Conservation (phyloP, 2,113 vertebrate species). For the Glaucomys volans region DNA sequence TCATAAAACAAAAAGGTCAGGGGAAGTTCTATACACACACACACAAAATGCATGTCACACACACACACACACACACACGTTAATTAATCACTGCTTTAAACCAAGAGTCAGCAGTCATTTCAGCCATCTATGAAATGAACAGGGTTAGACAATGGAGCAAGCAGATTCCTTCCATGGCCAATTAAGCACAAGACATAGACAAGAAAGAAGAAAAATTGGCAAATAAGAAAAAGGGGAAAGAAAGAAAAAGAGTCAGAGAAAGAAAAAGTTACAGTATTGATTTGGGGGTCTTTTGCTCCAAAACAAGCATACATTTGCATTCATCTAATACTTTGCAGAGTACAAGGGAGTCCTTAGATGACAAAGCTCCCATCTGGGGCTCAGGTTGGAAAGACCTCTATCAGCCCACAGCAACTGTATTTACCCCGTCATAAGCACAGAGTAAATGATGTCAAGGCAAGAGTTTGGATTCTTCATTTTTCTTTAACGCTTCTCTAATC, state of each 20-base stretch:
- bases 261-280: neutral
- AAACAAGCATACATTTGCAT: neutral
- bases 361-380: neutral
- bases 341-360: too few species aligned
- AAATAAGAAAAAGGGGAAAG: neutral
- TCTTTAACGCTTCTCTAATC: neutral
- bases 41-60: too few species aligned
- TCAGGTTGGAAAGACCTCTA: neutral
- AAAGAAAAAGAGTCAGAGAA: neutral
- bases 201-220: neutral
- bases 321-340: neutral
- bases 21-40: neutral
- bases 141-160: neutral
- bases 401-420: neutral
- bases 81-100: neutral
- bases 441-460: neutral
- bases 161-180: neutral
- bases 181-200: neutral
- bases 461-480: neutral
- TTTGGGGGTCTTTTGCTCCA: neutral
- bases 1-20: constrained; percentile 1
- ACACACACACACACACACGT: too few species aligned
- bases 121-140: neutral
- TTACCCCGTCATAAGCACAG: too few species aligned
- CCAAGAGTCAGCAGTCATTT: constrained; percentile 4